Evolutionary conservation across 2,113 vertebrate genomes (phyloP).

Genomic region (Callospermophilus lateralis): DNA sequence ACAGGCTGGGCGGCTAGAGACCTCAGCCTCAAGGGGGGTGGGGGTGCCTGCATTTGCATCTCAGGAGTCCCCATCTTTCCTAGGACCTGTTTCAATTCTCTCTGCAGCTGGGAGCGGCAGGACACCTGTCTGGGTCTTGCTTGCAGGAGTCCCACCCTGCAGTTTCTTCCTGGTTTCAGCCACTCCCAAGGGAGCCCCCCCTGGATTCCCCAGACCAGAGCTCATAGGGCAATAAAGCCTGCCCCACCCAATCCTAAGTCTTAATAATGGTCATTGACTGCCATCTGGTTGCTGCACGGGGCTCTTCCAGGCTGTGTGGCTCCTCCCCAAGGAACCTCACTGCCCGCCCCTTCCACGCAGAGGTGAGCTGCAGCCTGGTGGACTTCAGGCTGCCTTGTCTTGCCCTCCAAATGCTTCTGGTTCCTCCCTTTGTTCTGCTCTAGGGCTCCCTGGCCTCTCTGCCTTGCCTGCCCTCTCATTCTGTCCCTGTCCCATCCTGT

Average conservation of each 20-base stretch:
- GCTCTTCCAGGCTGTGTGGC: background rate
- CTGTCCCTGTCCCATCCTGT: background rate
- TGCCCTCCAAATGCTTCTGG: background rate
- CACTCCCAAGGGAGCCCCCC: background rate
- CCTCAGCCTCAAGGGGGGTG: background rate
- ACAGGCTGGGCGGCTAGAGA: background rate
- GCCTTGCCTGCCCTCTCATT: background rate
- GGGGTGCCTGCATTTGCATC: background rate
- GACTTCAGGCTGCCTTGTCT: background rate
- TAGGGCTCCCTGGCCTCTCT: background rate
- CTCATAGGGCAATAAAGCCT: background rate
- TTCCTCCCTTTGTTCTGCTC: background rate
- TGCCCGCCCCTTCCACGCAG: background rate
- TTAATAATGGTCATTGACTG: too few relatives aligned
- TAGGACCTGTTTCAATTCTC: background rate
- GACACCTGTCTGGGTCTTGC: background rate
- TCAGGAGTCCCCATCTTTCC: background rate
- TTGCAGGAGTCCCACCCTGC: background rate
- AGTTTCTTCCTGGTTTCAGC: too few relatives aligned
- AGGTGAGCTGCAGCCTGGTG: background rate
- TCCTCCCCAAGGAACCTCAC: accelerated
- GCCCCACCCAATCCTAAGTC: background rate
- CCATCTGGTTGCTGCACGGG: accelerated
- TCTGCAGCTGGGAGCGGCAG: background rate
- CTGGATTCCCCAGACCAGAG: background rate